These are phyloP conservation scores for Nezara viridula DNA, from an alignment of 2,888 invertebrate species.

Conservation along the genomic window DNA sequence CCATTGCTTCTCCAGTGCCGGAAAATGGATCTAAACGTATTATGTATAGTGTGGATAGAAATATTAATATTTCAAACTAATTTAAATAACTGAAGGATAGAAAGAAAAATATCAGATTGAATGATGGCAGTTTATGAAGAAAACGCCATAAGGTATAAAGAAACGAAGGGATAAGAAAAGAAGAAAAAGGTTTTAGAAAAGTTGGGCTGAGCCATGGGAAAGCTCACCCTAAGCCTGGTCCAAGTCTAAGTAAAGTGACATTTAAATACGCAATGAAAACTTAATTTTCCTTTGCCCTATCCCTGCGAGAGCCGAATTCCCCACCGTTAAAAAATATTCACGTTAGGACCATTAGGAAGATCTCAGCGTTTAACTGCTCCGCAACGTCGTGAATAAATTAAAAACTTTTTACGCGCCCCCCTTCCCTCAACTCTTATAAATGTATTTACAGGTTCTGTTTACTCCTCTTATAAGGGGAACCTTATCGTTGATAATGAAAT, in stretches of 20 bases:
- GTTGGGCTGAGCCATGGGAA: conserved; percentile 35
- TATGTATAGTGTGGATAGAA: no score
- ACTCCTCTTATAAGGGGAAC: not conserved
- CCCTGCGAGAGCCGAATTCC: conserved; percentile 11
- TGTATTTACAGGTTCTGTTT: conserved; percentile 42
- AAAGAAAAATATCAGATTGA: not conserved
- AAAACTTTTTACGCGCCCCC: conserved; percentile 28
- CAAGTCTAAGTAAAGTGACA: conserved; percentile 55
- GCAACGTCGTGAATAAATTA: conserved; percentile 48
- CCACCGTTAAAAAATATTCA: conserved; percentile 41
- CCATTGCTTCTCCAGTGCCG: no score
- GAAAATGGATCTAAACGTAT: no score
- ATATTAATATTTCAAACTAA: no score
- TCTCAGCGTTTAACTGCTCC: conserved; percentile 41
- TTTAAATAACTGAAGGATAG: not conserved
- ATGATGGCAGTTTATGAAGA: not conserved
- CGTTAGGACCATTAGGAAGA: conserved; percentile 48
- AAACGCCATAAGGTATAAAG: not conserved
- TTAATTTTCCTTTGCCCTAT: conserved; percentile 49
- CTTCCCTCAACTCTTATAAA: not conserved
- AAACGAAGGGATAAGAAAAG: not conserved
- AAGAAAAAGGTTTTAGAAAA: conserved; percentile 21
- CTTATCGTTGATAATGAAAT: conserved; percentile 42
- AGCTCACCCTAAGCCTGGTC: conserved; percentile 33
- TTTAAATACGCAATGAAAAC: conserved; percentile 59